Evolutionary conservation across 2,888 invertebrate species (phyloP), one percentile per base, ranked within the genome.

Genomic region (Phragmatobia fuliginosa): DNA sequence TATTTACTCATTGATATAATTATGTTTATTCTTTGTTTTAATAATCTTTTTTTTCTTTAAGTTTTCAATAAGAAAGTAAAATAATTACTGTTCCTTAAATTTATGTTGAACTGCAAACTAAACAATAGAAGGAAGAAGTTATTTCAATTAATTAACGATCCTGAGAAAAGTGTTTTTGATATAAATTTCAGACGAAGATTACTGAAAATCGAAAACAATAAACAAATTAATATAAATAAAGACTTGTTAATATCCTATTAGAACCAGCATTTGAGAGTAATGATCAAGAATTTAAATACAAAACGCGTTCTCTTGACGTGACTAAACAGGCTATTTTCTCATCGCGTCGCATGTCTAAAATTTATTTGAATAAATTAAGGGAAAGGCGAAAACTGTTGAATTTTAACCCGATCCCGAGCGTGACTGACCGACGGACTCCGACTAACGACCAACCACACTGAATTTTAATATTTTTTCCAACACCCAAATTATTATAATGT

Each of bases 361-460:
- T 93, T 90, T 91, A 91, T 90, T 92, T 90, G 93, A 93, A 94
- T 94, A 94, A 92, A 93, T 93, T 93, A 92, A 83, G 83, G 83
- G 77, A 83, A 74, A 85, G 86, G 90, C 87, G 89, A 87, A 87
- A 90, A 91, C 90, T 88, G 92, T 90, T 92, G 92, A 92, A 94
- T 92, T 92, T 92, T 92, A 90, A 91, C 90, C 90, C 88, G 83
- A 83, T 87, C 83, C 83, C 74, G 87, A 71, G 85, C 88, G 90
- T 87, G 89, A 87, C 87, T 76, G 80, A 56, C 80, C 79, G 75
- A 52, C 67, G 75, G 73, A 65, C 63, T 60, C 49, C 64, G 67
- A 70, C 64, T 77, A 66, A 72, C 84, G 75, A 81, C 67, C 63
- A 69, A 74, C 68, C 67, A 76, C 78, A 75, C 73, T 74, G 88